Evolutionary conservation across 2,797 vertebrate species (phyloP).

Genomic region (Spinibarbus caldwelli): DNA sequence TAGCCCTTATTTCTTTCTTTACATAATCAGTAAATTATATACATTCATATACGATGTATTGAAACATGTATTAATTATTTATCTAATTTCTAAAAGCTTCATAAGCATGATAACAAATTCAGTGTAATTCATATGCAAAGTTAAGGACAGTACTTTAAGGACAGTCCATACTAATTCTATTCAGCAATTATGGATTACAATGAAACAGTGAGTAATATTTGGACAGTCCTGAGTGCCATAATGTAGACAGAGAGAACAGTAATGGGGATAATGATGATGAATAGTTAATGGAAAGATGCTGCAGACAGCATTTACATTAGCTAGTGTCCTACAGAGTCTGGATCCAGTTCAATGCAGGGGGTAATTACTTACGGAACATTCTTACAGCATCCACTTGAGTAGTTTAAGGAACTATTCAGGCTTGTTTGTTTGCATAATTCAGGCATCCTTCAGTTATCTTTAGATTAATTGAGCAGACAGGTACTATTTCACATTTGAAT

Average conservation of each 20-base stretch:
- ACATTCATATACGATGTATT: neutral
- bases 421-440: neutral
- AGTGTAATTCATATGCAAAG: neutral
- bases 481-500: neutral
- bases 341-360: neutral
- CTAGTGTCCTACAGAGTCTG: neutral
- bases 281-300: neutral
- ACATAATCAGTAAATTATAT: neutral
- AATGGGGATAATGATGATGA: conserved; percentile 2
- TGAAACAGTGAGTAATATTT: neutral
- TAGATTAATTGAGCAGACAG: neutral
- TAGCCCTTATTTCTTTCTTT: neutral
- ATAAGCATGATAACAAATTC: neutral
- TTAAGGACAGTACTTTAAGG: neutral
- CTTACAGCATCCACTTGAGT: neutral
- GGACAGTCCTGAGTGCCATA: neutral
- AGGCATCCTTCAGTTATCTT: neutral
- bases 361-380: neutral
- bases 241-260: neutral
- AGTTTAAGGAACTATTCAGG: neutral
- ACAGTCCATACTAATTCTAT: neutral
- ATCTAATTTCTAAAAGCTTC: neutral
- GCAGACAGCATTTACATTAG: neutral
- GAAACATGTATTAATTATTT: neutral
- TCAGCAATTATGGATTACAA: neutral